A percentile compares a stretch with the other conserved stretches of the same genome.
These are phyloP conservation scores for Sycophaga agraensis DNA, from an alignment of 1,140 invertebrate genomes.

Conservation along the genomic window DNA sequence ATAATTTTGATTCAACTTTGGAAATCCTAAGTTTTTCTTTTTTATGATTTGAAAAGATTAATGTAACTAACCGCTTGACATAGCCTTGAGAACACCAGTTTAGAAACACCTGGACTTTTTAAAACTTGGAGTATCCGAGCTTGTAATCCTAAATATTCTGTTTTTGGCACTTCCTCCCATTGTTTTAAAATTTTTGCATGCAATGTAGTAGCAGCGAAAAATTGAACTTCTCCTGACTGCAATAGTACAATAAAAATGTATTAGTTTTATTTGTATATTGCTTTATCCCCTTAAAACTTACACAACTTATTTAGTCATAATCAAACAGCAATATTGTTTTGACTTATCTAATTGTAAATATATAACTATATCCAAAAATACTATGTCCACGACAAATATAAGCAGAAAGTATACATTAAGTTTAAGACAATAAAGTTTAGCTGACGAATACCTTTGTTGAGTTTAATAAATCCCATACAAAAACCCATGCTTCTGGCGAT, in stretches of 20 bases:
- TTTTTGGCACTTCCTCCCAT: constrained; percentile 80
- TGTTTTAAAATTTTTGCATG: constrained; percentile 83
- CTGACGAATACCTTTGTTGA: constrained; percentile 68
- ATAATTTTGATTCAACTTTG: not conserved
- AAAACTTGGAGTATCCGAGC: constrained; percentile 76
- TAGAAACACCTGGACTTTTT: constrained; percentile 72
- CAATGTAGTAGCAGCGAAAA: constrained; percentile 87
- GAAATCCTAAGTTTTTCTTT: constrained; percentile 5
- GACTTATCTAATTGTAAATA: too few relatives aligned
- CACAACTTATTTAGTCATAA: too few relatives aligned
- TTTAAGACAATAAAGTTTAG: too few relatives aligned
- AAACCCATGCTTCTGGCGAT: constrained; percentile 83
- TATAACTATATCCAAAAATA: not conserved
- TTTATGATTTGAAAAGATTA: not conserved
- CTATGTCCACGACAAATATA: too few relatives aligned
- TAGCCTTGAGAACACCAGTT: constrained; percentile 80
- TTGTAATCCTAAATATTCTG: constrained; percentile 74
- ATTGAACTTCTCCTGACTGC: constrained; percentile 83
- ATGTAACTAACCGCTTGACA: constrained; percentile 74
- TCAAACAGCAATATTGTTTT: too few relatives aligned
- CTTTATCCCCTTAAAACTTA: too few relatives aligned
- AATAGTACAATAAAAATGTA: constrained; percentile 36
- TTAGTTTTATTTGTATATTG: too few relatives aligned
- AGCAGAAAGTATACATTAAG: too few relatives aligned
- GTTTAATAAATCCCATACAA: constrained; percentile 83